Conservation (phyloP, 1,140 invertebrate species). For the Heliconius eleuchia region DNA sequence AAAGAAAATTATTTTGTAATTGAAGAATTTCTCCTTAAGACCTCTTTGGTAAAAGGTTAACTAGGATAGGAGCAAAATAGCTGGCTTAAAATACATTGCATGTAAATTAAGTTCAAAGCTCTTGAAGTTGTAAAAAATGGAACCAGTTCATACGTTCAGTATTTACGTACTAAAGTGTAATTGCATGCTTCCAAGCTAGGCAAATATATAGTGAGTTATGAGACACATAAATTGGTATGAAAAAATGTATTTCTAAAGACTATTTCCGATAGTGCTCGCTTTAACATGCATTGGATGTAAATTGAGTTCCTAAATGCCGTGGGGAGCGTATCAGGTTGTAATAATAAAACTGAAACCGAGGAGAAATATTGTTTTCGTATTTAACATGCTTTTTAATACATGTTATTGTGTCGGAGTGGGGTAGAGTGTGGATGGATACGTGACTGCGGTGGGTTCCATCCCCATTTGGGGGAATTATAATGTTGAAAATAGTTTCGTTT, state of each 20-base stretch:
- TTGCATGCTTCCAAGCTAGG: neutral
- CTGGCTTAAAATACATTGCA: too few relatives aligned
- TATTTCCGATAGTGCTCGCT: constrained; percentile 33
- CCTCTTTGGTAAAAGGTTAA: too few relatives aligned
- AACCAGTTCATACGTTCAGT: neutral
- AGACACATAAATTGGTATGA: neutral
- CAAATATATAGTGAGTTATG: neutral
- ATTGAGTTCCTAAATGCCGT: constrained; percentile 46
- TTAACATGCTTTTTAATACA: neutral
- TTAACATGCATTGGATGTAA: constrained; percentile 57
- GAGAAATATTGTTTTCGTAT: neutral
- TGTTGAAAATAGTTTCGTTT: neutral
- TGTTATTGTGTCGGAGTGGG: neutral
- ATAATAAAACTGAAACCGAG: constrained; percentile 25
- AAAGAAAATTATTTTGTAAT: too few relatives aligned
- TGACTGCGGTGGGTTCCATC: neutral
- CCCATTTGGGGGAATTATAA: neutral
- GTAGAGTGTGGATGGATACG: neutral
- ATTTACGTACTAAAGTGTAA: neutral
- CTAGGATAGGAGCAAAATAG: too few relatives aligned
- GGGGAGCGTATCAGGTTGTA: constrained; percentile 29
- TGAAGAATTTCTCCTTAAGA: too few relatives aligned
- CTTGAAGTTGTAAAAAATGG: neutral
- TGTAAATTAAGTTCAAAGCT: neutral
- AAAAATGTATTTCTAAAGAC: constrained; percentile 21